phyloP scores from a whole-genome alignment of 2,888 invertebrate species.

The Xanthorhoe spadicearia region DNA sequence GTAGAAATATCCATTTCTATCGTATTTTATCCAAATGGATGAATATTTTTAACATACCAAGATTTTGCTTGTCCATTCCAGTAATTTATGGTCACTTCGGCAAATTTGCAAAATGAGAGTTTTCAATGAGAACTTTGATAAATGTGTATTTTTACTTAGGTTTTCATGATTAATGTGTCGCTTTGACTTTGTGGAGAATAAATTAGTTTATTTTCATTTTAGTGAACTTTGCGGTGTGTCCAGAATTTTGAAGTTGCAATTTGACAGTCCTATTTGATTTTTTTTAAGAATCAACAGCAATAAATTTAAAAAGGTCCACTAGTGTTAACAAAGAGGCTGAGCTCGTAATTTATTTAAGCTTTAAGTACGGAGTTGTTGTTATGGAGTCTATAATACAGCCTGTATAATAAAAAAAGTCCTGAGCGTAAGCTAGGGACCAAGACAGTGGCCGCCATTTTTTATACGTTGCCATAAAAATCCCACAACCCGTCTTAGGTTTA shows the following conservation, averaged over 20 bases:
- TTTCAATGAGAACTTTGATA: constrained; percentile 24
- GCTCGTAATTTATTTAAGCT: not conserved
- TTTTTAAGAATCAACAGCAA: not conserved
- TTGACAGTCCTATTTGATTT: constrained; percentile 11
- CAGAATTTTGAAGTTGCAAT: not conserved
- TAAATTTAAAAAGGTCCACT: not conserved
- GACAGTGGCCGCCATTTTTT: constrained; percentile 41
- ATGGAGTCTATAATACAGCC: not conserved
- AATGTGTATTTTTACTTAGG: constrained; percentile 29
- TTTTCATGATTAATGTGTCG: constrained; percentile 24
- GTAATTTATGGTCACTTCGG: constrained; percentile 17
- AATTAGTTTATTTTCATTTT: constrained; percentile 21
- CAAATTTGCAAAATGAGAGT: constrained; percentile 20
- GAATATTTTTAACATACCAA: constrained; percentile 23
- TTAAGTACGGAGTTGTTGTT: not conserved
- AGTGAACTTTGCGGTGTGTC: not conserved
- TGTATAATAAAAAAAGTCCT: not conserved
- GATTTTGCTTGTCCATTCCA: constrained; percentile 24
- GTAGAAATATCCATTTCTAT: constrained; percentile 14
- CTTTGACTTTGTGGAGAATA: constrained; percentile 4
- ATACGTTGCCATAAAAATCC: constrained; percentile 48
- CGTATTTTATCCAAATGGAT: constrained; percentile 11
- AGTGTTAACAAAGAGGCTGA: not conserved
- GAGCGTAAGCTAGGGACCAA: constrained; percentile 25
- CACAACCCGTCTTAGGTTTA: constrained; percentile 48